Base-by-base conservation (phyloP, 2,888 invertebrate species). In the Xiphydria camelus region DNA sequence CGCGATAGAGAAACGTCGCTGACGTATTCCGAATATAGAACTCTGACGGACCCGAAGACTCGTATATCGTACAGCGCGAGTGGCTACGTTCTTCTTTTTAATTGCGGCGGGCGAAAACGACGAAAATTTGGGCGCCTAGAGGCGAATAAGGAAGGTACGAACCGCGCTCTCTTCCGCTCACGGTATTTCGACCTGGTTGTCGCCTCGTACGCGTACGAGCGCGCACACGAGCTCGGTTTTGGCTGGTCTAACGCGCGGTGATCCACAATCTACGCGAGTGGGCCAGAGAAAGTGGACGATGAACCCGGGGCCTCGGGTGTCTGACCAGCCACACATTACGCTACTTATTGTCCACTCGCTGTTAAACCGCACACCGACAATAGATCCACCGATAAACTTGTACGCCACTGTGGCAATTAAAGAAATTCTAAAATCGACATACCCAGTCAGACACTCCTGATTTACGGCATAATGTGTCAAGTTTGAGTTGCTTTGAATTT, bases 271-370 rank as follows among this genome's bases (percentile, higher is more conserved):
- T 26, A 26, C 7, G 26, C 10, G 4, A 26, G 26, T 26, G 56
- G 65, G 65, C 53, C 63, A 59, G 64, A 64, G 65, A 65, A 65
- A 65, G 65, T 64, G 62, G 65, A 55, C 64, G 56, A 65, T 64
- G 65, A 65, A 64, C 65, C 64, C 64, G 63, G 59, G 47, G 54
- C 58, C 52, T 47, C 49, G 42, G 15, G 12, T 35, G 26, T 41
- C 41, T 32, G 32, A 38, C 14, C 18, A 34, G 33, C 15, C 47
- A 39, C 20, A 41, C 55, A 54, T 62, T 64, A 62, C 59, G 62
- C 61, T 61, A 50, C 56, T 62, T 56, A 49, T n/a, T n/a, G n/a
- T n/a, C n/a, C n/a, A n/a, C n/a, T n/a, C n/a, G n/a, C n/a, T n/a
- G n/a, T n/a, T n/a, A n/a, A n/a, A n/a, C n/a, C n/a, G n/a, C n/a